Conservation (phyloP, 2,888 invertebrate genomes). For the Pseudococcus jackbeardsleyi region DNA sequence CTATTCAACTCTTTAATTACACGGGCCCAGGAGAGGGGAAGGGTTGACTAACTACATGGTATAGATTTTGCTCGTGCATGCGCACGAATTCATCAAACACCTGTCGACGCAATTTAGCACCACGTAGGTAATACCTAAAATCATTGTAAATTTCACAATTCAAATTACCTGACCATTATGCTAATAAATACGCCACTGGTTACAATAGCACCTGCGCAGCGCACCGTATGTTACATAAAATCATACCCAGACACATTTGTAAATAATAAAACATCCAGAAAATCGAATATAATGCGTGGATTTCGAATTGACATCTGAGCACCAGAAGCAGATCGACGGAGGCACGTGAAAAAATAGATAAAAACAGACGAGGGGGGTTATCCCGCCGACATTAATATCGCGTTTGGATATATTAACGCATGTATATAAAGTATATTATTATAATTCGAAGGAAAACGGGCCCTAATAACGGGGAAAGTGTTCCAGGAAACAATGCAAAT, state of each 20-base stretch:
- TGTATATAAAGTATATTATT: constrained; percentile 53
- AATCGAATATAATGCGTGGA: constrained; percentile 3
- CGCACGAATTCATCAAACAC: constrained; percentile 31
- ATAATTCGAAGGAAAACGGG: constrained; percentile 55
- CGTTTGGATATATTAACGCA: constrained; percentile 48
- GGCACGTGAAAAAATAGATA: neutral
- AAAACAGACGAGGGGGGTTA: neutral
- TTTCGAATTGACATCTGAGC: neutral
- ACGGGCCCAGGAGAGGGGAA: neutral
- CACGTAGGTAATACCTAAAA: constrained; percentile 22
- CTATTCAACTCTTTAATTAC: constrained; percentile 8
- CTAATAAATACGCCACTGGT: constrained; percentile 44
- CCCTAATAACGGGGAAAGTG: constrained; percentile 62
- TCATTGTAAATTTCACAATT: constrained; percentile 50
- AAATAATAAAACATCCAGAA: neutral
- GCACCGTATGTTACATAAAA: constrained; percentile 10
- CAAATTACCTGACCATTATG: constrained; percentile 46
- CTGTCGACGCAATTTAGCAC: constrained; percentile 47
- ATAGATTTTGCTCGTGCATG: neutral
- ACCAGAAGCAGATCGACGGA: neutral
- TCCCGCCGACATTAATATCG: constrained; percentile 29
- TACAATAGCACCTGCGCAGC: constrained; percentile 29
- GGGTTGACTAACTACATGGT: constrained; percentile 16
- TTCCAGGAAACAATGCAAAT: constrained; percentile 64
- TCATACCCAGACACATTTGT: neutral